Percentiles rank a stretch among this genome's conserved stretches.
Evolutionary conservation across 2,797 vertebrate genomes (phyloP).

Genomic region (Calcarius lapponicus): DNA sequence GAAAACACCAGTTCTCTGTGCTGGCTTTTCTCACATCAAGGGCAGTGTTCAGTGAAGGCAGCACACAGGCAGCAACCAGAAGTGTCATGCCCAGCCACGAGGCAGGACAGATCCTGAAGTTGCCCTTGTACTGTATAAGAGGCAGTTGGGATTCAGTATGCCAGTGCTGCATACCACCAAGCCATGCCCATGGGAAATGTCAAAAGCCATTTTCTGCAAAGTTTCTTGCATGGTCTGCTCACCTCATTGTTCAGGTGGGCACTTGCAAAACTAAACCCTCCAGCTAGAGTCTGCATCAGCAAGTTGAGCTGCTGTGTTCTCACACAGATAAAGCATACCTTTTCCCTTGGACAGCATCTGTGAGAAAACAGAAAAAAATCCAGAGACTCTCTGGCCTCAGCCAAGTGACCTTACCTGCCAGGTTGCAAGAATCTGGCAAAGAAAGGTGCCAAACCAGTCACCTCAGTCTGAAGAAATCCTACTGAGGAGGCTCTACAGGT

Average conservation of each 20-base stretch:
- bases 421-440: not conserved
- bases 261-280: not conserved
- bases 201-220: not conserved
- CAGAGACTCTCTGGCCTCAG: not conserved
- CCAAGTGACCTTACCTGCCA: not conserved
- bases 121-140: not conserved
- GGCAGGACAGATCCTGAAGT: not conserved
- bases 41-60: not conserved
- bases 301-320: not conserved
- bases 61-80: not conserved
- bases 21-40: not conserved
- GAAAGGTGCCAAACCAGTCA: not conserved
- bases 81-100: accelerated
- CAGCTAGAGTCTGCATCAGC: not conserved
- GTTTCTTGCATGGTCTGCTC: not conserved
- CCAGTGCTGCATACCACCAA: not conserved
- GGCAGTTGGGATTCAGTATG: not conserved
- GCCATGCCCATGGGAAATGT: not conserved
- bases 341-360: not conserved
- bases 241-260: not conserved
- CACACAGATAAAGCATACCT: not conserved
- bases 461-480: not conserved
- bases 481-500: not conserved
- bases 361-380: not conserved
- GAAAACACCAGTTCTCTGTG: not conserved